Evolutionary conservation across 2,797 vertebrate genomes (phyloP).

Genomic region (Macropus fuliginosus): DNA sequence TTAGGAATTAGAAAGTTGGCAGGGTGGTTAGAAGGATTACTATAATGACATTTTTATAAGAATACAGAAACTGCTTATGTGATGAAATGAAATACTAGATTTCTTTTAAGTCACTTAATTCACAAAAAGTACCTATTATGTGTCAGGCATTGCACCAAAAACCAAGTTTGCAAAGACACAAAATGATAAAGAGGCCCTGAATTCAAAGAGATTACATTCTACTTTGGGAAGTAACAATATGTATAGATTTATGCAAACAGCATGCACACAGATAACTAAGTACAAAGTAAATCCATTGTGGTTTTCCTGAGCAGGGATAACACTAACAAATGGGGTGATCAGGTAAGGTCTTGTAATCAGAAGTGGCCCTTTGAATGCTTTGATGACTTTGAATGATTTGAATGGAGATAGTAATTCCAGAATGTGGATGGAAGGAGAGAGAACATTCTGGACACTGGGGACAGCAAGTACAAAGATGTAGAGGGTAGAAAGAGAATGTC

Average conservation of each 20-base stretch:
- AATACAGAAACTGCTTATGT: not conserved
- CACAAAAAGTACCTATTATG: not conserved
- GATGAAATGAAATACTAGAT: not conserved
- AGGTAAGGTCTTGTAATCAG: not conserved
- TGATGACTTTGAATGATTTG: not conserved
- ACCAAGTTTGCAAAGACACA: not conserved
- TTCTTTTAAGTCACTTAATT: not conserved
- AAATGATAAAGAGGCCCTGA: not conserved
- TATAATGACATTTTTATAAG: not conserved
- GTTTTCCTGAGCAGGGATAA: not conserved
- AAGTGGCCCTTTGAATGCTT: not conserved
- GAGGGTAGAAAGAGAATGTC: not conserved
- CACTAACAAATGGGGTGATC: not conserved
- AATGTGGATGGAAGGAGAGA: not conserved
- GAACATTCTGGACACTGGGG: not conserved
- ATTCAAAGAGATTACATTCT: not conserved
- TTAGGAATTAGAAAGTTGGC: not conserved
- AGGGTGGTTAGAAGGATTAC: not conserved
- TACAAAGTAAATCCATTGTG: not conserved
- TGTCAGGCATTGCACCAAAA: not conserved
- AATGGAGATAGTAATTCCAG: not conserved
- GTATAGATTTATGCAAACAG: not conserved
- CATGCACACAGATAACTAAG: not conserved
- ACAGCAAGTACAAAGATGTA: not conserved
- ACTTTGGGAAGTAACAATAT: not conserved